phyloP scores from a whole-genome alignment of 2,113 vertebrate species.

The Chascanopsetta lugubris region DNA sequence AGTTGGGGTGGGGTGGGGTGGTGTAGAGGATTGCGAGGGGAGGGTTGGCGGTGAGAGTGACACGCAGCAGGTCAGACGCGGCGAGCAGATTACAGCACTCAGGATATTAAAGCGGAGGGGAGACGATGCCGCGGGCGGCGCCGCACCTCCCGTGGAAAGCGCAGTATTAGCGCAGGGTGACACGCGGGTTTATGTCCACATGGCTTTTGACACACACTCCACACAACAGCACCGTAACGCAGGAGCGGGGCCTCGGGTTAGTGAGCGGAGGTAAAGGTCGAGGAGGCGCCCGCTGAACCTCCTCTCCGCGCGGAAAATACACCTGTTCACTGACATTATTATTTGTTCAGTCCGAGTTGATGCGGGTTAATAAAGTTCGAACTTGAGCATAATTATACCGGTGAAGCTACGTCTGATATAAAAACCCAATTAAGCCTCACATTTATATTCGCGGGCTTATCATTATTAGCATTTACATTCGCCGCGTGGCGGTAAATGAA shows the following conservation, averaged over 20 bases:
- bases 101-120: slow-evolving; percentile 72
- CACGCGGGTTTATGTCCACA: slow-evolving; percentile 28
- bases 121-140: slow-evolving; percentile 45
- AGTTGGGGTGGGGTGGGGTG: slow-evolving; percentile 31
- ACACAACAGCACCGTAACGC: slow-evolving; percentile 22
- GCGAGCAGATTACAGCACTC: slow-evolving; percentile 76
- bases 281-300: neutral
- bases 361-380: too few relatives aligned
- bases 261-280: neutral
- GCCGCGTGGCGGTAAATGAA: too few relatives aligned
- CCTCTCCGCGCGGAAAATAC: neutral
- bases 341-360: too few relatives aligned
- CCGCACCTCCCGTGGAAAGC: slow-evolving; percentile 52
- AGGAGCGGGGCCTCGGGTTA: neutral
- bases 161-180: slow-evolving; percentile 46
- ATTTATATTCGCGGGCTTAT: too few relatives aligned
- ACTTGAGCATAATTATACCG: too few relatives aligned
- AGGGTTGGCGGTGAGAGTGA: slow-evolving; percentile 52
- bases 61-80: slow-evolving; percentile 55
- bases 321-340: too few relatives aligned
- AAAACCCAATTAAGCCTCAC: too few relatives aligned
- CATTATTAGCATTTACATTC: too few relatives aligned
- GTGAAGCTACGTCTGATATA: too few relatives aligned
- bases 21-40: slow-evolving; percentile 63
- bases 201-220: slow-evolving; percentile 27